phyloP scores from a whole-genome alignment of 2,797 vertebrate genomes.

The Apogon hyalosoma region DNA sequence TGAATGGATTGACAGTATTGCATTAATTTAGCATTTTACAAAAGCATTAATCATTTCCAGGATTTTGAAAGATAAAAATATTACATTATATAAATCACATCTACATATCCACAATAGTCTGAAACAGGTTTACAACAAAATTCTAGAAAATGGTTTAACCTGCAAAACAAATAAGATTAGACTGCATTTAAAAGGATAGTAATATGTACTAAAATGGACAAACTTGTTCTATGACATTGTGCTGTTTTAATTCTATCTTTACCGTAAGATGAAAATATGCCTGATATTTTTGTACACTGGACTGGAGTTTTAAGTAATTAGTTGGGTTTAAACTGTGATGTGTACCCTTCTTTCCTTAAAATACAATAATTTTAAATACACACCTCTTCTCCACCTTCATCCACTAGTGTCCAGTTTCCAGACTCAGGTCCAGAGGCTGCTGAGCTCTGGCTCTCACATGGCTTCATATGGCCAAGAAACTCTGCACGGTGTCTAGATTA shows the following conservation, averaged over 20 bases:
- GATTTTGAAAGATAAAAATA: constrained; percentile 38
- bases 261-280: not conserved
- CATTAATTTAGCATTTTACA: constrained; percentile 13
- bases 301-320: not conserved
- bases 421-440: constrained; percentile 87
- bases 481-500: constrained; percentile 89
- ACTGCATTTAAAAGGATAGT: constrained; percentile 4
- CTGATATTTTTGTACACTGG: not conserved
- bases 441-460: constrained; percentile 85
- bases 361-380: not conserved
- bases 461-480: constrained; percentile 94
- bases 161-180: not conserved
- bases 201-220: not conserved
- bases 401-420: constrained; percentile 96
- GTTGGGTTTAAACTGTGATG: constrained; percentile 4
- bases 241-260: not conserved
- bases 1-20: not conserved
- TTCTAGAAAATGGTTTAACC: too few species aligned
- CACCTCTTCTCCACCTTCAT: constrained; percentile 98
- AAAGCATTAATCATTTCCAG: constrained; percentile 40
- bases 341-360: not conserved
- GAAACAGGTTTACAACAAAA: too few species aligned
- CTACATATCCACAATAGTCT: not conserved
- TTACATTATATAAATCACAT: constrained; percentile 22
- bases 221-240: too few species aligned